Evolutionary conservation across 2,888 invertebrate species (phyloP).

Genomic region (Spisula solida): DNA sequence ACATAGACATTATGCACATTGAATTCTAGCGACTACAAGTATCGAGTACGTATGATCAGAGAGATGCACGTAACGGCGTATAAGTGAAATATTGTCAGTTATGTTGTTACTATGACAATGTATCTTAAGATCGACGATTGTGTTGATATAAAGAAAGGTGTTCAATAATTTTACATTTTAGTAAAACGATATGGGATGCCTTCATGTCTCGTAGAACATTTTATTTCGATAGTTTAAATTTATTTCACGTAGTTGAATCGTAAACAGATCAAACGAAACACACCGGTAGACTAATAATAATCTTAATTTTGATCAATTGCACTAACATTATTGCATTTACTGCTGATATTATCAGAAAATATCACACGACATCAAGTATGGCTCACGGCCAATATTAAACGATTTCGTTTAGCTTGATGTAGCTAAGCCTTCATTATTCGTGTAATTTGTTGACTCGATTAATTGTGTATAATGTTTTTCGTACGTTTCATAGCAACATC

Average conservation of each 20-base stretch:
- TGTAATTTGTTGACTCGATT: no score
- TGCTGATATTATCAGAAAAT: neutral
- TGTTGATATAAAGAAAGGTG: no score
- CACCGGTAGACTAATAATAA: neutral
- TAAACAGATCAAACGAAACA: neutral
- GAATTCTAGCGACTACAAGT: no score
- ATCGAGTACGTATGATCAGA: no score
- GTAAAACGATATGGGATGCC: neutral
- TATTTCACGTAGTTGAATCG: neutral
- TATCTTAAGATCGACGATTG: no score
- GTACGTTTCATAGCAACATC: no score
- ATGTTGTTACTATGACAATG: no score
- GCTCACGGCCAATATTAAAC: neutral
- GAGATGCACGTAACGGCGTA: no score
- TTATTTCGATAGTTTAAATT: neutral
- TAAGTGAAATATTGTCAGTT: no score
- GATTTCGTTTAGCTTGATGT: neutral
- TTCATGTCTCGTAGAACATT: neutral
- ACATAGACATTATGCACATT: no score
- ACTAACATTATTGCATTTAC: neutral
- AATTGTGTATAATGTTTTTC: neutral
- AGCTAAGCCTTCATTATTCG: no score
- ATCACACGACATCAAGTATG: neutral
- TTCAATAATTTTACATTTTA: neutral
- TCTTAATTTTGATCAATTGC: neutral